These are phyloP conservation scores for Mylabris sibirica DNA, from an alignment of 2,888 invertebrate genomes.

Conservation along the genomic window DNA sequence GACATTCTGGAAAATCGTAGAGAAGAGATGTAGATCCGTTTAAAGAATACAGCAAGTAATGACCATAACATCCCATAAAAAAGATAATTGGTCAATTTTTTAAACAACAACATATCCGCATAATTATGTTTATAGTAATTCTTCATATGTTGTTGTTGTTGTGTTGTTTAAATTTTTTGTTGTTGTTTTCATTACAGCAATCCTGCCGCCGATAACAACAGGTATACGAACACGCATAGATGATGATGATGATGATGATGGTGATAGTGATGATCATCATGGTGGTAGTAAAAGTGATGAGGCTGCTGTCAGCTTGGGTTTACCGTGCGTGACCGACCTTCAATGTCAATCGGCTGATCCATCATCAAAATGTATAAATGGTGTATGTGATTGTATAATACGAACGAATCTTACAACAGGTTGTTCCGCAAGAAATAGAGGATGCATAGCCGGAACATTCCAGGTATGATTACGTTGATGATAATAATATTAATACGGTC, in stretches of 20 bases:
- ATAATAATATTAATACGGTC: neutral
- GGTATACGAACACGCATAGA: constrained; percentile 57
- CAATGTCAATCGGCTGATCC: constrained; percentile 85
- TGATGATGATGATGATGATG: constrained; percentile 56
- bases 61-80: neutral
- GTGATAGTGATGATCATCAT: constrained; percentile 58
- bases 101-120: neutral
- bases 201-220: constrained; percentile 37
- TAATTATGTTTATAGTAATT: constrained; percentile 12
- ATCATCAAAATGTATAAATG: constrained; percentile 76
- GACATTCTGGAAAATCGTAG: neutral
- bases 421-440: constrained; percentile 77
- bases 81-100: constrained; percentile 17
- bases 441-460: constrained; percentile 86
- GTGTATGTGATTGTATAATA: constrained; percentile 78
- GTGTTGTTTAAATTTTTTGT: neutral
- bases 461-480: constrained; percentile 64
- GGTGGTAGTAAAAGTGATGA: constrained; percentile 58
- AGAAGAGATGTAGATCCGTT: neutral
- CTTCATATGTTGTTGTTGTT: neutral
- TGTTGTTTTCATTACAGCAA: constrained; percentile 35
- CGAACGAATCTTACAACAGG: constrained; percentile 58
- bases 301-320: constrained; percentile 75
- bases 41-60: neutral
- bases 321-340: constrained; percentile 75